Conservation (phyloP, 2,797 vertebrate genomes). For the Fundulus diaphanus region DNA sequence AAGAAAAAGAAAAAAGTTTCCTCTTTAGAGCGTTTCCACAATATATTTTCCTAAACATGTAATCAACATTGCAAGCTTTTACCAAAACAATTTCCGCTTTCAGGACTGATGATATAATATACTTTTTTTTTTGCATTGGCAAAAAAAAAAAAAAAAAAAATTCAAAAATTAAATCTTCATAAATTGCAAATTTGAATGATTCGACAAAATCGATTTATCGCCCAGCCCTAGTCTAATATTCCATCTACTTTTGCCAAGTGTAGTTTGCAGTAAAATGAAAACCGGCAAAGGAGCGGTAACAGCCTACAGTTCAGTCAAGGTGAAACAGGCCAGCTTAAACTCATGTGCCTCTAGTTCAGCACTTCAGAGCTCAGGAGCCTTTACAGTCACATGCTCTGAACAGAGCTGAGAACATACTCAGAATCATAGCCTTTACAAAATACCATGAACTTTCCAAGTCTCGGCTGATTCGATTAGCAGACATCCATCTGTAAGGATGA, state of each 20-base stretch:
- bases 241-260: slow-evolving; percentile 1
- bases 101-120: too few relatives aligned
- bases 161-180: too few relatives aligned
- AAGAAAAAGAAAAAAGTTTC: too few relatives aligned
- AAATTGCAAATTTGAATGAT: too few relatives aligned
- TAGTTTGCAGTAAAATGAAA: background rate
- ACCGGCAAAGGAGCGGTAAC: background rate
- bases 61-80: too few relatives aligned
- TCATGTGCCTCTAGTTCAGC: slow-evolving; percentile 79
- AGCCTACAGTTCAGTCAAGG: slow-evolving; percentile 39
- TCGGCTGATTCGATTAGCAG: slow-evolving; percentile 24
- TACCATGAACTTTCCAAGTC: slow-evolving; percentile 35
- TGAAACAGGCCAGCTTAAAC: slow-evolving; percentile 68
- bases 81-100: too few relatives aligned
- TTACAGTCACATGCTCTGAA: slow-evolving; percentile 73
- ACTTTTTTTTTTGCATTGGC: too few relatives aligned
- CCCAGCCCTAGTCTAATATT: too few relatives aligned
- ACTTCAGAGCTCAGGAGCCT: slow-evolving; percentile 55
- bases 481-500: slow-evolving; percentile 1
- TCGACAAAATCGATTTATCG: too few relatives aligned
- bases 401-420: slow-evolving; percentile 44
- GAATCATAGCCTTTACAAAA: slow-evolving; percentile 47
- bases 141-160: too few relatives aligned
- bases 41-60: too few relatives aligned
- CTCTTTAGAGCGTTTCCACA: too few relatives aligned